These are phyloP conservation scores for Tinamus guttatus DNA, from an alignment of 2,113 vertebrate species.

Conservation along the genomic window DNA sequence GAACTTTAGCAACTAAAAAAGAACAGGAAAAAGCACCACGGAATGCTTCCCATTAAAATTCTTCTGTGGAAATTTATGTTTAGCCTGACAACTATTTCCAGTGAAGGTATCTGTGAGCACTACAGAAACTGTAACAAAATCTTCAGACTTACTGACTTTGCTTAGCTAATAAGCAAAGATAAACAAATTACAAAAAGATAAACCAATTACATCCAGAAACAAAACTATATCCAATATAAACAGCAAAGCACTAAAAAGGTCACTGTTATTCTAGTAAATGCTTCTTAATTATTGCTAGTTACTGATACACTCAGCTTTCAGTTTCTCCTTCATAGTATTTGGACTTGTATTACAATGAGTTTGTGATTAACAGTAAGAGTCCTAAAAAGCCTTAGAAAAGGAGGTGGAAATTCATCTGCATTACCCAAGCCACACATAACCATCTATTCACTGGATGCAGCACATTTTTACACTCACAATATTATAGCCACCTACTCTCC, in stretches of 20 bases:
- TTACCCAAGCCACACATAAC: background rate
- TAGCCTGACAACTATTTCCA: background rate
- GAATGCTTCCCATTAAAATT: background rate
- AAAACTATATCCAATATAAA: background rate
- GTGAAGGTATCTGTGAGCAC: background rate
- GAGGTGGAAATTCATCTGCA: rapidly evolving
- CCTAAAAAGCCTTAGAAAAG: background rate
- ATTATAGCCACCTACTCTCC: background rate
- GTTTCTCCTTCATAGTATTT: background rate
- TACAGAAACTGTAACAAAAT: background rate
- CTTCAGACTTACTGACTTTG: background rate
- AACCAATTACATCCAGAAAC: background rate
- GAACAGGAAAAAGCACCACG: background rate
- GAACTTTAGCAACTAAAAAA: background rate
- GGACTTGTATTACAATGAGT: background rate
- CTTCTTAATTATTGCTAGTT: background rate
- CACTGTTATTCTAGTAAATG: background rate
- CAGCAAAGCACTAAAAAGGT: background rate
- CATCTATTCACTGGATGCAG: background rate
- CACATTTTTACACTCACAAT: background rate
- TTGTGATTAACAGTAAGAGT: background rate
- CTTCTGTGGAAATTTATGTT: background rate
- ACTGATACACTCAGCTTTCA: background rate
- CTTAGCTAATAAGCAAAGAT: background rate
- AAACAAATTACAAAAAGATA: background rate